A percentile compares a stretch with the other conserved stretches of the same genome.
Evolutionary conservation across 2,888 invertebrate species (phyloP).

Genomic region (Ophion ventricosus): DNA sequence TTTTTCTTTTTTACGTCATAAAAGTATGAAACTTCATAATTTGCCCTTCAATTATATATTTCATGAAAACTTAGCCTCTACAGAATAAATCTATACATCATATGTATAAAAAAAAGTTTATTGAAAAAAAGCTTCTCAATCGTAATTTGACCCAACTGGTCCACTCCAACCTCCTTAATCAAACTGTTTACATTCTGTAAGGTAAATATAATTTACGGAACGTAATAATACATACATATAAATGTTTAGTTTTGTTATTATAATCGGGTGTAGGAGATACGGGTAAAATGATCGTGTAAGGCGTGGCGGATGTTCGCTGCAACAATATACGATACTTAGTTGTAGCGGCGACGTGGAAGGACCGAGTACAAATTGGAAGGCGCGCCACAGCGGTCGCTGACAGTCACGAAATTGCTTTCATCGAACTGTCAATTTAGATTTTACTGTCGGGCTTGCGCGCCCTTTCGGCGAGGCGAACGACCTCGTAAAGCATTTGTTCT

Average conservation of each 20-base stretch:
- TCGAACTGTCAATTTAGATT: conserved; percentile 67
- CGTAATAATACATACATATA: background rate
- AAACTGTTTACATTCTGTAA: too few relatives aligned
- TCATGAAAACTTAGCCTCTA: too few relatives aligned
- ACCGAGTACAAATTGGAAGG: conserved; percentile 42
- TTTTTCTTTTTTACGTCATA: too few relatives aligned
- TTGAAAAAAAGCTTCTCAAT: too few relatives aligned
- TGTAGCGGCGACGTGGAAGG: background rate
- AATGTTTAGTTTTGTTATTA: background rate
- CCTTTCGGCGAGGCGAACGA: conserved; percentile 44
- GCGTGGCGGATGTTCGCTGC: background rate
- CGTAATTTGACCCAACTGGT: too few relatives aligned
- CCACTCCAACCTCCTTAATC: too few relatives aligned
- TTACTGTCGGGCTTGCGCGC: conserved; percentile 49
- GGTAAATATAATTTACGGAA: background rate
- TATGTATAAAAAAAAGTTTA: too few relatives aligned
- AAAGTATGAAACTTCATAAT: too few relatives aligned
- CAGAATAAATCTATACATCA: too few relatives aligned
- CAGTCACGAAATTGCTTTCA: conserved; percentile 67
- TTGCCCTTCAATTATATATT: too few relatives aligned
- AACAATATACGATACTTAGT: background rate
- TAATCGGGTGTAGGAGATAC: background rate
- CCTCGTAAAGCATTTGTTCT: conserved; percentile 59
- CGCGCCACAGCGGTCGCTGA: conserved; percentile 48
- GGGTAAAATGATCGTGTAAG: background rate